A percentile compares a stretch with the other conserved stretches of the same genome.
Evolutionary conservation across 1,140 invertebrate genomes (phyloP).

Genomic region (Lepidurus packardi): DNA sequence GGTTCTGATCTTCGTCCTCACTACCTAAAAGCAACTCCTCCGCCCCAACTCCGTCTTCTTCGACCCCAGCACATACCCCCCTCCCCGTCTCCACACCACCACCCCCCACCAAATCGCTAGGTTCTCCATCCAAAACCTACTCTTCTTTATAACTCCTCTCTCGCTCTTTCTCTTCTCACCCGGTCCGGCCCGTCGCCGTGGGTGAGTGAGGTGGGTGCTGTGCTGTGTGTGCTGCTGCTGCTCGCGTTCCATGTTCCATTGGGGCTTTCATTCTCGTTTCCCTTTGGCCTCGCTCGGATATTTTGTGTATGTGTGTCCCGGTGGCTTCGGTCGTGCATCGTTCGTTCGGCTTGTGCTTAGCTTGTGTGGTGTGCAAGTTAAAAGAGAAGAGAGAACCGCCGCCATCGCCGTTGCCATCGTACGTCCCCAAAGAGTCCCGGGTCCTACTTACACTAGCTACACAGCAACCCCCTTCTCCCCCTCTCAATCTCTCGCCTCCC

Average conservation of each 20-base stretch:
- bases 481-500: slow-evolving; percentile 5
- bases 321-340: background rate
- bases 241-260: slow-evolving; percentile 15
- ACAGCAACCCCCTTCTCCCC: background rate
- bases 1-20: background rate
- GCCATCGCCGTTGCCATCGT: background rate
- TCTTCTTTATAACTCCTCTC: background rate
- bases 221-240: slow-evolving; percentile 24
- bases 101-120: background rate
- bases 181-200: slow-evolving; percentile 25
- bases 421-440: background rate
- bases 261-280: slow-evolving; percentile 21
- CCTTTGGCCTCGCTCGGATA: slow-evolving; percentile 24
- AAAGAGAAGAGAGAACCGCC: background rate
- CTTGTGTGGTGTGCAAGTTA: background rate
- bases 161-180: slow-evolving; percentile 23
- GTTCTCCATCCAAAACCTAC: no score
- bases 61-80: background rate
- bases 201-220: background rate
- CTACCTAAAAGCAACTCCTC: background rate
- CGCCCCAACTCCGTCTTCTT: background rate
- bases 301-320: background rate
- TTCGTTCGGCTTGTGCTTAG: background rate
- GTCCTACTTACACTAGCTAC: background rate
- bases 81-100: slow-evolving; percentile 10